Evolutionary conservation across 64 coral and sea anemone genomes (phyloP).

Genomic region (Actinia tenebrosa): DNA sequence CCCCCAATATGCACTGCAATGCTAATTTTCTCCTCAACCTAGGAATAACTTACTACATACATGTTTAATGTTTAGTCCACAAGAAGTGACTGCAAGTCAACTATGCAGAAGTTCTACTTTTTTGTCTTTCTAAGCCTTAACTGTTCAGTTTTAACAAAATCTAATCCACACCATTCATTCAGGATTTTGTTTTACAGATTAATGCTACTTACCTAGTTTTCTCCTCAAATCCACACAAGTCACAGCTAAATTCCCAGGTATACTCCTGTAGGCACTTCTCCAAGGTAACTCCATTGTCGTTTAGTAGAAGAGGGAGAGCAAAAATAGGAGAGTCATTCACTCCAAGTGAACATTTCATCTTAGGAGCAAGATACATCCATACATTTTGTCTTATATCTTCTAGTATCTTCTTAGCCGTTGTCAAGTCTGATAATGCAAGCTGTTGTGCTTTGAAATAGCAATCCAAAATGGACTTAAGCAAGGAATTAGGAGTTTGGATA

Average conservation of each 20-base stretch:
- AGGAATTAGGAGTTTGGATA: slow-evolving; percentile 1
- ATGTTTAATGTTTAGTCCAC: too few species aligned
- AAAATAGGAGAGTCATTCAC: slow-evolving; percentile 75
- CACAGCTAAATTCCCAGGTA: slow-evolving; percentile 72
- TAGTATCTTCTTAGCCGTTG: slow-evolving; percentile 32
- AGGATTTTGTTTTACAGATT: not conserved
- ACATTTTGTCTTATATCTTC: slow-evolving; percentile 32
- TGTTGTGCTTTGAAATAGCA: slow-evolving; percentile 52
- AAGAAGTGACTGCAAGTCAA: too few species aligned
- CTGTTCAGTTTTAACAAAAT: too few species aligned
- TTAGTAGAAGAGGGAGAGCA: slow-evolving; percentile 59
- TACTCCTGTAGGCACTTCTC: slow-evolving; percentile 63
- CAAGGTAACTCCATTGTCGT: slow-evolving; percentile 25
- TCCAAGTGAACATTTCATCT: slow-evolving; percentile 80
- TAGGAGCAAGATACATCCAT: slow-evolving; percentile 64
- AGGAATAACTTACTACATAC: too few species aligned
- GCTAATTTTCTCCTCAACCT: too few species aligned
- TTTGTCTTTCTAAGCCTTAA: too few species aligned
- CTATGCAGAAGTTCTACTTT: too few species aligned
- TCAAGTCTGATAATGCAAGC: slow-evolving; percentile 1
- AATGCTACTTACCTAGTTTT: slow-evolving; percentile 59
- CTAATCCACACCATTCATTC: too few species aligned
- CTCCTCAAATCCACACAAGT: slow-evolving; percentile 73
- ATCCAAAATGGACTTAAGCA: slow-evolving; percentile 33
- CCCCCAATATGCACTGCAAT: too few species aligned